Percentiles rank a stretch among this genome's conserved stretches.
These are phyloP conservation scores for Sinohyriopsis cumingii DNA, from an alignment of 2,888 invertebrate genomes.

Conservation along the genomic window DNA sequence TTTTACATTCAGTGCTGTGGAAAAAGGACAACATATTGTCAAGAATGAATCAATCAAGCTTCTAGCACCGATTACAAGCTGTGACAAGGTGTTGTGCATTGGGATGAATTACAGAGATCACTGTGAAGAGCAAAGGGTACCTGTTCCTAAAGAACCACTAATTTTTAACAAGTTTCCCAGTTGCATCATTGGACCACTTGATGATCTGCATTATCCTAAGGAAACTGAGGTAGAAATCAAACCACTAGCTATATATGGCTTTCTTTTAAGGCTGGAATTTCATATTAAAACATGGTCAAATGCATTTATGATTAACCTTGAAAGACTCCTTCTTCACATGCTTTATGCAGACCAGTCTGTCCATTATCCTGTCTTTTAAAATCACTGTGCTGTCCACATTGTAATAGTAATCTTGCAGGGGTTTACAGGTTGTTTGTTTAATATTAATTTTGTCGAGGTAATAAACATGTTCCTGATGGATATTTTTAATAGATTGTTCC, in stretches of 20 bases:
- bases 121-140: conserved; percentile 85
- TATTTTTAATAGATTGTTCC: too few species aligned
- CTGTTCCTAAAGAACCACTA: conserved; percentile 84
- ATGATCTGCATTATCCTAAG: conserved; percentile 47
- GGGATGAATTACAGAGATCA: conserved; percentile 91
- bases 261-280: too few species aligned
- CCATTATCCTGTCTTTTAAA: too few species aligned
- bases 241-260: not conserved
- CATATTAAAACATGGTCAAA: too few species aligned
- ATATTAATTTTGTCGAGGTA: too few species aligned
- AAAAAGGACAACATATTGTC: conserved; percentile 42
- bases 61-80: conserved; percentile 82
- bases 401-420: too few species aligned
- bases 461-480: too few species aligned
- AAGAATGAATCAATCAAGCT: conserved; percentile 48
- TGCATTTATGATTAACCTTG: too few species aligned
- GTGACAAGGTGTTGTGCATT: conserved; percentile 89
- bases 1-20: conserved; percentile 43
- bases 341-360: too few species aligned
- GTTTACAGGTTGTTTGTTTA: too few species aligned
- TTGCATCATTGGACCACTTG: conserved; percentile 80
- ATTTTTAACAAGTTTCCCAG: conserved; percentile 91
- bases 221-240: conserved; percentile 54
- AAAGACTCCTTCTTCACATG: too few species aligned
- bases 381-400: too few species aligned